phyloP scores from a whole-genome alignment of 2,888 invertebrate genomes.

The Panzeria rudis region DNA sequence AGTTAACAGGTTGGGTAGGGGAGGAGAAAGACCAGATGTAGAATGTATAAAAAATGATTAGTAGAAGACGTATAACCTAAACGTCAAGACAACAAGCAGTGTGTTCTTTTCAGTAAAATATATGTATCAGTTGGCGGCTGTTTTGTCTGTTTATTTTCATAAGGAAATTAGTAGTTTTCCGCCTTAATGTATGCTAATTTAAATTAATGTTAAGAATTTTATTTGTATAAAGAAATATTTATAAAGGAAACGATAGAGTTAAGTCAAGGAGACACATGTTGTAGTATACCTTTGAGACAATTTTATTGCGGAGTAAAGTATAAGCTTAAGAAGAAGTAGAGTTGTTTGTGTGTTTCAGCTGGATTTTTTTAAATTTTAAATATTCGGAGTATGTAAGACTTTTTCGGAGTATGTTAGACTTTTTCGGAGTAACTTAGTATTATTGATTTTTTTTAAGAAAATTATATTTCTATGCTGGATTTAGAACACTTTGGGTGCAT shows the following conservation, averaged over 20 bases:
- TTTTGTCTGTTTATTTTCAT: conserved; percentile 19
- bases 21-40: neutral
- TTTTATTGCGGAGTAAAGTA: too few species aligned
- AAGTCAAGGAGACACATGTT: neutral
- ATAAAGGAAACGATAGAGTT: neutral
- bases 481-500: too few species aligned
- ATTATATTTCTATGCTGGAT: too few species aligned
- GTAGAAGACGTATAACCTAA: conserved; percentile 1
- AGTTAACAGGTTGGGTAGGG: neutral
- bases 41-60: conserved; percentile 5
- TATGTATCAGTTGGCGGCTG: conserved; percentile 22
- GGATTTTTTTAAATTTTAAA: too few species aligned
- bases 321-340: too few species aligned
- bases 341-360: too few species aligned
- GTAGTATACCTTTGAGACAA: neutral
- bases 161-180: conserved; percentile 10
- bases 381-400: too few species aligned
- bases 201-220: conserved; percentile 50
- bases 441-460: too few species aligned
- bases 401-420: too few species aligned
- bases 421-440: too few species aligned
- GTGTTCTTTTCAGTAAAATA: neutral
- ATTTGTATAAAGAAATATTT: neutral
- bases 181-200: conserved; percentile 71
- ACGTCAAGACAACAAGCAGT: conserved; percentile 22